phyloP scores from a whole-genome alignment of 1,140 invertebrate genomes.

The Brachionus koreanus region DNA sequence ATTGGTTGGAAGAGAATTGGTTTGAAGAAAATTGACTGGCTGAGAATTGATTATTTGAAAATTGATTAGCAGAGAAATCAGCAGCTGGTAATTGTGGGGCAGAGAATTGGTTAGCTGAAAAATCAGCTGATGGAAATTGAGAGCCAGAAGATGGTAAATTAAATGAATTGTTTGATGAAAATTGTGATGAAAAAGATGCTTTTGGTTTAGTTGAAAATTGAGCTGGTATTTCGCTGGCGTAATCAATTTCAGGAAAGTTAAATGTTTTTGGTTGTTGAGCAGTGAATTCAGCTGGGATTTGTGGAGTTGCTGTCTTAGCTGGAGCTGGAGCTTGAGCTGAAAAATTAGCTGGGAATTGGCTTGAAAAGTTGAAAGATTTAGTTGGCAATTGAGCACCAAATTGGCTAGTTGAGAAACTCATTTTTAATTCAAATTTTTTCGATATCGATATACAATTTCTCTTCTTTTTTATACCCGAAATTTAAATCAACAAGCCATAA shows the following conservation, averaged over 20 bases:
- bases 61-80: background rate
- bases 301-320: background rate
- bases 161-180: too few relatives aligned
- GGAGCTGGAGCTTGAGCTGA: background rate
- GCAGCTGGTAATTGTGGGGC: background rate
- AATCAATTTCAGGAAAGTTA: background rate
- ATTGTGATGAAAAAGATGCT: background rate
- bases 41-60: background rate
- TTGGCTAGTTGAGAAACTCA: slow-evolving; percentile 1
- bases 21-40: too few relatives aligned
- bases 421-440: background rate
- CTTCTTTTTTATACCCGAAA: background rate
- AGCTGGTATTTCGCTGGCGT: background rate
- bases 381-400: background rate
- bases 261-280: background rate
- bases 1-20: background rate
- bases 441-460: background rate
- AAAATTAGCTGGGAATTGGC: background rate
- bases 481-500: background rate
- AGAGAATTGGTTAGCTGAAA: background rate
- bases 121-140: background rate
- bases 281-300: background rate
- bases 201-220: background rate
- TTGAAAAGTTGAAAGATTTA: background rate
- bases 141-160: background rate